These are phyloP conservation scores for Syngnathus acus DNA, from an alignment of 2,797 vertebrate species.

Conservation along the genomic window DNA sequence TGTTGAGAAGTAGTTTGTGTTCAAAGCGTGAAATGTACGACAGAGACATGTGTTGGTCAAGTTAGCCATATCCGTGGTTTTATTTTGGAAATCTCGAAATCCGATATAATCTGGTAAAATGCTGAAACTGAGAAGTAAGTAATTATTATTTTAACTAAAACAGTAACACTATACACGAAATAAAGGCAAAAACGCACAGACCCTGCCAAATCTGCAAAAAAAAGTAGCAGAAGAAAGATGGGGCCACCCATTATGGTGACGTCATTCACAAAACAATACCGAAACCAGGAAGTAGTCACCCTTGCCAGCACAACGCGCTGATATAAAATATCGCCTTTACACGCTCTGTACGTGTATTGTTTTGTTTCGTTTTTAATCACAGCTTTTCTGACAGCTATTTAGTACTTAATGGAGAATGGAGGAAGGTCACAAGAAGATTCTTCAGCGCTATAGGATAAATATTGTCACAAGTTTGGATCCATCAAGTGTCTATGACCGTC, in stretches of 20 bases:
- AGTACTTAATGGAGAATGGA: constrained; percentile 71
- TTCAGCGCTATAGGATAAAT: constrained; percentile 62
- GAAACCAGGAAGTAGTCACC: neutral
- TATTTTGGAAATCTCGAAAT: no score
- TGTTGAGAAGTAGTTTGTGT: neutral
- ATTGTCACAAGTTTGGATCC: constrained; percentile 73
- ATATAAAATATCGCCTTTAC: neutral
- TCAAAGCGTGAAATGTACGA: neutral
- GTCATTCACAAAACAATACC: neutral
- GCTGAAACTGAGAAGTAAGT: neutral
- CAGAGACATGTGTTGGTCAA: neutral
- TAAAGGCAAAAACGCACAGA: neutral
- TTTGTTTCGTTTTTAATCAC: neutral
- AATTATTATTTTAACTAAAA: neutral
- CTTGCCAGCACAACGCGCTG: neutral
- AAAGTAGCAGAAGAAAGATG: neutral
- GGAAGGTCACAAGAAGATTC: constrained; percentile 60
- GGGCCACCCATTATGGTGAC: neutral
- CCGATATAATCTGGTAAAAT: neutral
- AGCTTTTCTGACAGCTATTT: neutral
- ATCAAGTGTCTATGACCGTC: constrained; percentile 68
- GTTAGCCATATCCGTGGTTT: neutral
- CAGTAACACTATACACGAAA: neutral
- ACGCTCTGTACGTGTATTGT: neutral
- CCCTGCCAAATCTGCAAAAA: neutral